phyloP scores from a whole-genome alignment of 1,140 invertebrate species.

The Drosophila nigromelanica region DNA sequence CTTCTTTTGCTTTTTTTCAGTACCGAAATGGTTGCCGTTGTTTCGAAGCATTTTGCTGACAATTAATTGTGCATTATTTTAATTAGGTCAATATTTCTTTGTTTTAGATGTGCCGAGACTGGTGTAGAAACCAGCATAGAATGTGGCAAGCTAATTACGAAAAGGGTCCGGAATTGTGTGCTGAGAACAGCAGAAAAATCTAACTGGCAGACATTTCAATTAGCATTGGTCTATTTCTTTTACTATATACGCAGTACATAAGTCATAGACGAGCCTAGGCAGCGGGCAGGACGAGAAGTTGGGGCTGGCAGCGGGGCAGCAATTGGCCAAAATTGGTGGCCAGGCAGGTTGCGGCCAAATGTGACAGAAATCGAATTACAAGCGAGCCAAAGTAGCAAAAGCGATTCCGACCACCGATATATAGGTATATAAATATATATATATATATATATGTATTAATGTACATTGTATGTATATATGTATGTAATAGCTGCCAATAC shows the following conservation, averaged over 20 bases:
- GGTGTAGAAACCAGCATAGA: slow-evolving; percentile 6
- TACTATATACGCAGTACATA: slow-evolving; percentile 11
- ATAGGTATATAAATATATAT: neutral
- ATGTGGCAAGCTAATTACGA: slow-evolving; percentile 42
- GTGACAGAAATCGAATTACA: slow-evolving; percentile 38
- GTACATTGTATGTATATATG: slow-evolving; percentile 3
- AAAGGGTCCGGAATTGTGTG: slow-evolving; percentile 38
- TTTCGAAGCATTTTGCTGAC: slow-evolving; percentile 48
- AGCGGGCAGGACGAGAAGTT: too few species aligned
- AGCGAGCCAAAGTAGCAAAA: slow-evolving; percentile 16
- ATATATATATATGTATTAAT: slow-evolving; percentile 6
- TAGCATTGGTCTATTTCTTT: slow-evolving; percentile 13
- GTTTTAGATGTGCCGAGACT: neutral
- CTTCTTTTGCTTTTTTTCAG: slow-evolving; percentile 27
- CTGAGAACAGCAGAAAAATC: slow-evolving; percentile 47
- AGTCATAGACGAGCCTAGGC: slow-evolving; percentile 7
- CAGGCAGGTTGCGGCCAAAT: slow-evolving; percentile 19
- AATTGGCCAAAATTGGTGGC: slow-evolving; percentile 32
- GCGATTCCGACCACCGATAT: slow-evolving; percentile 14
- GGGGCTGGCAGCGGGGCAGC: neutral
- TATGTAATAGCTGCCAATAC: slow-evolving; percentile 37
- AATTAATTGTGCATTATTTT: slow-evolving; percentile 76
- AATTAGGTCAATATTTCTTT: slow-evolving; percentile 61
- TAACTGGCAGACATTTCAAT: slow-evolving; percentile 47
- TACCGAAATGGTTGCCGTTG: too few species aligned